Evolutionary conservation across 2,888 invertebrate species (phyloP), one percentile per base, ranked within the genome.

Genomic region (Tetropium fuscum): DNA sequence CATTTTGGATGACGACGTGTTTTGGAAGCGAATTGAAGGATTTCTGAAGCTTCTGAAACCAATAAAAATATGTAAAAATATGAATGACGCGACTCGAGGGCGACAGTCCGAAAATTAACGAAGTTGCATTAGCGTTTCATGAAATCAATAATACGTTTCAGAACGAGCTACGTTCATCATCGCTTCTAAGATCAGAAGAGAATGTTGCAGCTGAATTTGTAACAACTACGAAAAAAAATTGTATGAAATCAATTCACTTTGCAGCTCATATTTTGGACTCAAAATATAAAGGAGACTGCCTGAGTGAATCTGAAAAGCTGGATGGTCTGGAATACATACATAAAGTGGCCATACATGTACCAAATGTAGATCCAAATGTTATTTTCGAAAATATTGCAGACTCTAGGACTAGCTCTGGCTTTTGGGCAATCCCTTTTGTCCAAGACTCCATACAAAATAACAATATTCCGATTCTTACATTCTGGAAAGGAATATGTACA

Each of bases 241-340:
- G 36, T 15, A 11, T 36, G 10, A 36, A 11, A 13, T 15, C 36
- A 3, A 11, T 36, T 2, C 36, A 36, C 15, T 36, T 36, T 36
- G 36, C 36, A 15, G 36, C 36, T 3, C 10, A 36, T 15, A 2
- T 36, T 15, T 15, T 7, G 10, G 36, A 36, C 36, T 15, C 36
- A 13, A 13, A 11, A 13, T 36, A 13, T 15, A 36, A 15, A 15
- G 15, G 36, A 11, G 15, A 36, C 10, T 15, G 11, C 36, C 36
- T 36, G 10, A 36, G 15, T 15, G 15, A 15, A 13, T 2, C 36
- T 36, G 13, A 36, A 11, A 13, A 7, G 13, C 10, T 13, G 10
- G 36, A 36, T 13, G 36, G 36, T 15, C 36, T 15, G 8, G 13
- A 36, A 36, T 36, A 36, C 15, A 36, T 36, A 36, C 36, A 36